phyloP scores from a whole-genome alignment of 1,140 invertebrate genomes.

The Parasteatoda tepidariorum region DNA sequence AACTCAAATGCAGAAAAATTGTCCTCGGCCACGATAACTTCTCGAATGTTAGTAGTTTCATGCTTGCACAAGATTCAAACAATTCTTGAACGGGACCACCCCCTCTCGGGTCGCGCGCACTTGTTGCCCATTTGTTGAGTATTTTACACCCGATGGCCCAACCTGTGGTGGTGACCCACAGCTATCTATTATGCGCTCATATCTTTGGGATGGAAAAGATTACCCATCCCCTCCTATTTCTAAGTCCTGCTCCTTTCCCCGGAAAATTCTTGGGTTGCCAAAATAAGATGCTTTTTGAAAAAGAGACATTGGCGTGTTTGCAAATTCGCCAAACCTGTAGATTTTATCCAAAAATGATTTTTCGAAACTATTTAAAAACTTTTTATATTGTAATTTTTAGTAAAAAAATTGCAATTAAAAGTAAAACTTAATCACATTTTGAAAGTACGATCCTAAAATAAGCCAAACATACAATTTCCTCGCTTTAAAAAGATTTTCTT shows the following conservation, averaged over 20 bases:
- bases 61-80: neutral
- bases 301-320: neutral
- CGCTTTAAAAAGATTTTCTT: too few relatives aligned
- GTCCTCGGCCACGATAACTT: too few relatives aligned
- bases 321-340: neutral
- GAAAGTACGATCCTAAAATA: too few relatives aligned
- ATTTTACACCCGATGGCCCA: slow-evolving; percentile 41
- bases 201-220: slow-evolving; percentile 11
- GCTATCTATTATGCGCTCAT: neutral
- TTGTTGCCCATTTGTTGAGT: slow-evolving; percentile 40
- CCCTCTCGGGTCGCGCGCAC: slow-evolving; percentile 33
- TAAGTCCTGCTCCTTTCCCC: neutral
- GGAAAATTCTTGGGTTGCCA: neutral
- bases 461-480: too few relatives aligned
- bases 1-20: too few relatives aligned
- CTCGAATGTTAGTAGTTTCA: neutral
- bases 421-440: too few relatives aligned
- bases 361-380: neutral
- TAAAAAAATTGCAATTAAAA: too few relatives aligned
- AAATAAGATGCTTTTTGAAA: neutral
- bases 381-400: neutral
- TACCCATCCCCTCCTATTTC: neutral
- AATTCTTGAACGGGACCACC: neutral
- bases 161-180: slow-evolving; percentile 40
- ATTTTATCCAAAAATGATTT: neutral